Conservation (phyloP, 1,140 invertebrate species). For the Zaprionus davidi region DNA sequence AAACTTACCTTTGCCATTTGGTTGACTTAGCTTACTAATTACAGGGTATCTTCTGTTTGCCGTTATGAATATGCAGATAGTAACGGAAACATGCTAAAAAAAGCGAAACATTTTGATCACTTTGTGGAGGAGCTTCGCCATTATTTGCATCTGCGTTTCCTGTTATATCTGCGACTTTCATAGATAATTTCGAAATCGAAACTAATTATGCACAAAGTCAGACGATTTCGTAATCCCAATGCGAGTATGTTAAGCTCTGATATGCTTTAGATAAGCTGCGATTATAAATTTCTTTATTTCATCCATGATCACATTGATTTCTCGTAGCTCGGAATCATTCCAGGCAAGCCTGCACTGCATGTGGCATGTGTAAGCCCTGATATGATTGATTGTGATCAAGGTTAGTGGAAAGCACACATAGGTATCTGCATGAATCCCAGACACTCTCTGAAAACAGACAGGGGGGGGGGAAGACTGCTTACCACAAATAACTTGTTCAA, state of each 20-base stretch:
- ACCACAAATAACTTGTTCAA: not conserved
- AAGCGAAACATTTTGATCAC: not conserved
- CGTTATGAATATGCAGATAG: not conserved
- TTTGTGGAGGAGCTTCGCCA: not conserved
- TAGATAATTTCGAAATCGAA: not conserved
- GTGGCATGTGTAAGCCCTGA: too few relatives aligned
- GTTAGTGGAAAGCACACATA: not conserved
- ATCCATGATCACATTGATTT: not conserved
- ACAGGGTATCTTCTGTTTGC: not conserved
- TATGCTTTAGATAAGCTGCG: not conserved
- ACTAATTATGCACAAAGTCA: not conserved
- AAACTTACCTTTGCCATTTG: too few relatives aligned
- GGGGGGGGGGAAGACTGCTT: not conserved
- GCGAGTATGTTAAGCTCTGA: not conserved
- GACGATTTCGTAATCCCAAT: not conserved
- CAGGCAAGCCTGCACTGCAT: too few relatives aligned
- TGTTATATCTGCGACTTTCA: not conserved
- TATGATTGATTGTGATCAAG: not conserved
- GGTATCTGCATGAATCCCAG: not conserved
- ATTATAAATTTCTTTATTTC: not conserved
- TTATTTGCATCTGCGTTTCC: not conserved
- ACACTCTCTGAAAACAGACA: too few relatives aligned
- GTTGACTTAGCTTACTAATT: not conserved
- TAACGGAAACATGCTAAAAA: not conserved
- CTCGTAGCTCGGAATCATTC: not conserved